These are phyloP conservation scores for Rhyacophila brunnea DNA, from an alignment of 1,140 invertebrate genomes.

Conservation along the genomic window DNA sequence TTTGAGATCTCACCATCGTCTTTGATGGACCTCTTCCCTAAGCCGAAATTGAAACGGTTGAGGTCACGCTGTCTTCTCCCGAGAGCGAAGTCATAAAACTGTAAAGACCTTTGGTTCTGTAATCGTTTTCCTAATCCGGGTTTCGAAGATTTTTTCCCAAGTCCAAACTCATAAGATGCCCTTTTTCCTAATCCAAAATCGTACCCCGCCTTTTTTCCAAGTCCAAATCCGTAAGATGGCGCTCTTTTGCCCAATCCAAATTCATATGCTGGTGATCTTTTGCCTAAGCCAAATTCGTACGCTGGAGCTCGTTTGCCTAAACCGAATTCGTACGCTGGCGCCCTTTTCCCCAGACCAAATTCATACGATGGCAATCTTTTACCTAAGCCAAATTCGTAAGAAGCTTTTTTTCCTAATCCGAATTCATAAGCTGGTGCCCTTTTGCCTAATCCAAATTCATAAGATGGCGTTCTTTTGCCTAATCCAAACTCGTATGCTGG, in stretches of 20 bases:
- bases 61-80: constrained; percentile 42
- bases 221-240: constrained; percentile 46
- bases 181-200: constrained; percentile 45
- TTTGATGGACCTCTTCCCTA: constrained; percentile 36
- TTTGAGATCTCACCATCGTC: neutral
- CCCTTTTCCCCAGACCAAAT: constrained; percentile 42
- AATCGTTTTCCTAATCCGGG: constrained; percentile 24
- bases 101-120: constrained; percentile 33
- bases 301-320: constrained; percentile 38
- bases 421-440: constrained; percentile 40
- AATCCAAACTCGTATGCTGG: constrained; percentile 16
- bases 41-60: constrained; percentile 38
- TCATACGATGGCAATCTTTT: constrained; percentile 39
- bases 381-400: constrained; percentile 33
- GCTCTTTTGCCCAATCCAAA: constrained; percentile 46
- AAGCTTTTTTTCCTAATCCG: constrained; percentile 42
- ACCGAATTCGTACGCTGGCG: constrained; percentile 41
- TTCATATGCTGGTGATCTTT: constrained; percentile 41
- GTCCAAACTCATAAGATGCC: constrained; percentile 33
- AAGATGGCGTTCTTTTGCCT: constrained; percentile 47
- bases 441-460: constrained; percentile 53
- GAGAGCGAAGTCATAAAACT: constrained; percentile 42
- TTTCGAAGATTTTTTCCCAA: constrained; percentile 20
- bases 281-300: constrained; percentile 54
- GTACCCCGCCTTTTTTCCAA: constrained; percentile 48